Percentiles rank a stretch among this genome's conserved stretches.
phyloP scores from a whole-genome alignment of 1,140 invertebrate species.

The Cherax destructor region DNA sequence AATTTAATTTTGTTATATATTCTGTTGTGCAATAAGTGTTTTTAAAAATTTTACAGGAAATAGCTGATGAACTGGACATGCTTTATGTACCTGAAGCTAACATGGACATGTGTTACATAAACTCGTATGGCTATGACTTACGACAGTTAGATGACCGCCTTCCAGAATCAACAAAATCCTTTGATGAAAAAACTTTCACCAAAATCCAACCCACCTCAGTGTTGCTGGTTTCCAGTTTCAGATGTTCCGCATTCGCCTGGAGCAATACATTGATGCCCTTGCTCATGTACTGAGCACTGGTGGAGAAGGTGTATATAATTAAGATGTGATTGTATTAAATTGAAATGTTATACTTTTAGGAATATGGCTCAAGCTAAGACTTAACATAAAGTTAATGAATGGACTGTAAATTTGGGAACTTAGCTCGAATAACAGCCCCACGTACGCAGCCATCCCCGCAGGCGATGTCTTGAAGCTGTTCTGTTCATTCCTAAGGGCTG shows the following conservation, averaged over 20 bases:
- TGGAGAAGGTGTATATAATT: slow-evolving; percentile 65
- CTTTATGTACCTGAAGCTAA: slow-evolving; percentile 86
- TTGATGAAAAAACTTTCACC: slow-evolving; percentile 85
- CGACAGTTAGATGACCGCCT: slow-evolving; percentile 83
- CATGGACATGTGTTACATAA: slow-evolving; percentile 85
- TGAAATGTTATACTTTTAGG: too few species aligned
- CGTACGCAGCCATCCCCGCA: too few species aligned
- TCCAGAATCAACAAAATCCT: slow-evolving; percentile 81
- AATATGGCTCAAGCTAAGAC: too few species aligned
- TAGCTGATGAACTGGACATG: slow-evolving; percentile 92
- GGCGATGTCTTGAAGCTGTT: too few species aligned
- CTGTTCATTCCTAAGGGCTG: too few species aligned
- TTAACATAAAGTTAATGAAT: too few species aligned
- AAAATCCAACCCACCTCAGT: slow-evolving; percentile 81
- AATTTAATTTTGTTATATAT: background rate
- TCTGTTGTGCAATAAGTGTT: background rate
- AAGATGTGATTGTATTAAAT: too few species aligned
- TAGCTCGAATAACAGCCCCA: too few species aligned
- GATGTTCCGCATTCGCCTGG: slow-evolving; percentile 82
- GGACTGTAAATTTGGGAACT: too few species aligned
- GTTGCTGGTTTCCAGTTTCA: slow-evolving; percentile 83
- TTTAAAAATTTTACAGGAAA: slow-evolving; percentile 75
- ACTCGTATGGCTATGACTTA: slow-evolving; percentile 86
- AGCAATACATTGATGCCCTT: slow-evolving; percentile 88
- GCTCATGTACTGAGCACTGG: slow-evolving; percentile 91